Conservation (phyloP, 2,888 invertebrate genomes). For the Lymantria monacha region DNA sequence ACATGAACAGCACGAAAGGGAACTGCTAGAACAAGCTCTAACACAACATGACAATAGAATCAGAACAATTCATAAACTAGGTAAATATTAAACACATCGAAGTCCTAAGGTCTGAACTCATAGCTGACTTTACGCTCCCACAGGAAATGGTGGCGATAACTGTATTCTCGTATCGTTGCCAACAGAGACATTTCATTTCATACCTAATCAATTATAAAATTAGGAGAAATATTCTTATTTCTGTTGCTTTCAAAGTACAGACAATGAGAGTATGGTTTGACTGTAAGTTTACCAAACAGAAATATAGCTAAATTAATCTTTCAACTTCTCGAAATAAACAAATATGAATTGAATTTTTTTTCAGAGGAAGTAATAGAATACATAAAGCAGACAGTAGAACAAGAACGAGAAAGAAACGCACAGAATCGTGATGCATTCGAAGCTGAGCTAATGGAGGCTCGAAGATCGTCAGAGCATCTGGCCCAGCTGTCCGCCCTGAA, state of each 20-base stretch:
- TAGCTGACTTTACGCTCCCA: too few species aligned
- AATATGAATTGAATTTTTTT: constrained; percentile 9
- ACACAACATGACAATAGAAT: constrained; percentile 70
- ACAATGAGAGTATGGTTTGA: too few species aligned
- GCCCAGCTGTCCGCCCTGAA: constrained; percentile 56
- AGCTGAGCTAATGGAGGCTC: constrained; percentile 57
- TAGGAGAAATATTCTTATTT: too few species aligned
- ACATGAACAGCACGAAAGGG: constrained; percentile 71
- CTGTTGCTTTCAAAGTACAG: too few species aligned
- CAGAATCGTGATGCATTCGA: constrained; percentile 61
- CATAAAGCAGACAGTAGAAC: constrained; percentile 65
- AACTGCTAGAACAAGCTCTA: constrained; percentile 68
- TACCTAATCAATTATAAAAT: too few species aligned
- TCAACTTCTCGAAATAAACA: too few species aligned
- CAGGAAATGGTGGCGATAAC: too few species aligned
- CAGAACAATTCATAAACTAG: constrained; percentile 59
- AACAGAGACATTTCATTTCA: too few species aligned
- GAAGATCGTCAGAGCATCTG: constrained; percentile 63
- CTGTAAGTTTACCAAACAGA: too few species aligned
- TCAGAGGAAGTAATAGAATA: constrained; percentile 71
- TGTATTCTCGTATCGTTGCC: too few species aligned
- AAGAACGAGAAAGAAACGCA: constrained; percentile 65
- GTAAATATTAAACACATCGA: constrained; percentile 35
- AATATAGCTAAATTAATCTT: too few species aligned
- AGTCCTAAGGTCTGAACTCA: too few species aligned